These are phyloP conservation scores for Campylorhamphus procurvoides DNA, from an alignment of 2,113 vertebrate genomes.

Conservation along the genomic window DNA sequence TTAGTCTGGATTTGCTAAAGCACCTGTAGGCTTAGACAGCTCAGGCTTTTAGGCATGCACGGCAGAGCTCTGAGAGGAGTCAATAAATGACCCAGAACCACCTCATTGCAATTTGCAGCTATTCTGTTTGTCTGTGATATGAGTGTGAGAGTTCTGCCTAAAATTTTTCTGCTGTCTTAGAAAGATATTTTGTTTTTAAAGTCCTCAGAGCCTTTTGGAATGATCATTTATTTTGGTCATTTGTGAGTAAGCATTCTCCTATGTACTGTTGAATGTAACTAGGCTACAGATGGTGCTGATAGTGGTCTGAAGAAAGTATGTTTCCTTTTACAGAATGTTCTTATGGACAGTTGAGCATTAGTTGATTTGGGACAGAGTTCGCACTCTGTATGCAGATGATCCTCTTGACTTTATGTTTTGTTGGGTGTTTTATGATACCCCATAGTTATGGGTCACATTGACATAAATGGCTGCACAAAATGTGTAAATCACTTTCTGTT, in stretches of 20 bases:
- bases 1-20: neutral
- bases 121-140: neutral
- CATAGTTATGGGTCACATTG: neutral
- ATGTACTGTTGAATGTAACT: neutral
- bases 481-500: neutral
- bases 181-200: neutral
- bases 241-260: neutral
- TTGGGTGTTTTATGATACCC: neutral
- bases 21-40: neutral
- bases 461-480: neutral
- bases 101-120: neutral
- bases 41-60: neutral
- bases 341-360: neutral
- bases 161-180: neutral
- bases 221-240: neutral
- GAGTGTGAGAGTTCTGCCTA: neutral
- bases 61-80: neutral
- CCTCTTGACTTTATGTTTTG: neutral
- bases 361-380: neutral
- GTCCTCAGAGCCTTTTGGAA: neutral
- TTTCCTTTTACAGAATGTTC: neutral
- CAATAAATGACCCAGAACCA: neutral
- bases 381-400: neutral
- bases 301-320: neutral
- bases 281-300: neutral